These are phyloP conservation scores for Melipona quadrifasciata DNA, from an alignment of 1,140 invertebrate genomes.

Conservation along the genomic window DNA sequence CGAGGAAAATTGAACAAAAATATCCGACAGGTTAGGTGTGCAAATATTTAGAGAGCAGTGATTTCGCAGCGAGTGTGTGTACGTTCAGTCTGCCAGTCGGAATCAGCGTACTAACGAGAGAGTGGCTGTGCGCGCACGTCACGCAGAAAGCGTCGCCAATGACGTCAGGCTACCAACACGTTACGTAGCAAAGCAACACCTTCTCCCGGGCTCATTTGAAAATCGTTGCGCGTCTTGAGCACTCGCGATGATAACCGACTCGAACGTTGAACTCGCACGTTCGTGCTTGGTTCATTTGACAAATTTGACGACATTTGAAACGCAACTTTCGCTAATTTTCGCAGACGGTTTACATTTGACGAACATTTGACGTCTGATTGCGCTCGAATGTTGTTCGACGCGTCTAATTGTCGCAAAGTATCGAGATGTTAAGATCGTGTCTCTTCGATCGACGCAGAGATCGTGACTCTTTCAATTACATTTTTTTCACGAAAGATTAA, in stretches of 20 bases:
- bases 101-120: constrained; percentile 58
- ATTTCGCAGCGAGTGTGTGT: constrained; percentile 35
- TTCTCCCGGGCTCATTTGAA: constrained; percentile 11
- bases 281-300: background rate
- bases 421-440: background rate
- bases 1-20: constrained; percentile 39
- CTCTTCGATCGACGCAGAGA: background rate
- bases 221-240: constrained; percentile 14
- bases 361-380: background rate
- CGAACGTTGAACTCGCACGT: constrained; percentile 11
- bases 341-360: too few relatives aligned
- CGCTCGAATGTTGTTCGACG: background rate
- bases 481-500: background rate
- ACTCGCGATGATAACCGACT: background rate
- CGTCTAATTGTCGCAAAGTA: background rate
- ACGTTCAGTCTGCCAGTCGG: constrained; percentile 38
- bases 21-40: background rate
- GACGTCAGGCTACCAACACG: constrained; percentile 57
- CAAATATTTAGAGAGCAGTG: constrained; percentile 46
- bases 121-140: constrained; percentile 30
- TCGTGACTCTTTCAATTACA: constrained; percentile 10
- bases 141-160: constrained; percentile 54
- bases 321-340: background rate
- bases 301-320: too few relatives aligned
- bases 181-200: constrained; percentile 30